A percentile compares a stretch with the other conserved stretches of the same genome.
Conservation (phyloP, 1,140 invertebrate genomes). For the Mylabris phalerata region DNA sequence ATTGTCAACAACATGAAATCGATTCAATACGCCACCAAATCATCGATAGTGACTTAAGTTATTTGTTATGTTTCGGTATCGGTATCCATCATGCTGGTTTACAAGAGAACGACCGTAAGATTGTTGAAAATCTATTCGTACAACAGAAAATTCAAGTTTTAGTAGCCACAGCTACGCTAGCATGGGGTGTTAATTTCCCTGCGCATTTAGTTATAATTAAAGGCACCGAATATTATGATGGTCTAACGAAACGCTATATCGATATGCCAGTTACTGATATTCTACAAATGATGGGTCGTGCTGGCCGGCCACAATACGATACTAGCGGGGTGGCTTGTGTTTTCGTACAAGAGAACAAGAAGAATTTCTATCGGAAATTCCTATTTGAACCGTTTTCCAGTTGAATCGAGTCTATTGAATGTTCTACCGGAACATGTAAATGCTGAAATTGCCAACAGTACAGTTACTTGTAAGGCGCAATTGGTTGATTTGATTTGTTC, state of each 20-base stretch:
- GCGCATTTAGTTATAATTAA: slow-evolving; percentile 80
- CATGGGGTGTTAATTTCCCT: slow-evolving; percentile 99
- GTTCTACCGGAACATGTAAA: slow-evolving; percentile 96
- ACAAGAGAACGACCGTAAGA: slow-evolving; percentile 83
- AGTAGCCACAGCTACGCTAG: slow-evolving; percentile 93
- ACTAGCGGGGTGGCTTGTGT: slow-evolving; percentile 93
- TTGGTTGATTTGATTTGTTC: slow-evolving; percentile 96
- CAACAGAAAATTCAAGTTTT: slow-evolving; percentile 98
- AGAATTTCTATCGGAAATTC: slow-evolving; percentile 99
- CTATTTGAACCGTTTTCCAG: slow-evolving; percentile 98
- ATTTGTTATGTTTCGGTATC: slow-evolving; percentile 94
- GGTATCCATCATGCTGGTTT: slow-evolving; percentile 96
- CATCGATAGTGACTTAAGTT: slow-evolving; percentile 81
- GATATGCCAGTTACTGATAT: slow-evolving; percentile 99
- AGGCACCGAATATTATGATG: slow-evolving; percentile 95
- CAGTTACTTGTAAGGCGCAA: slow-evolving; percentile 86
- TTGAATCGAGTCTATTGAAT: slow-evolving; percentile 88
- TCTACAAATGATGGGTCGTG: slow-evolving; percentile 98
- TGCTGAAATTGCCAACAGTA: slow-evolving; percentile 94
- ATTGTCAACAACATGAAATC: slow-evolving; percentile 82
- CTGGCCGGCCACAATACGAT: slow-evolving; percentile 92
- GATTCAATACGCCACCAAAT: slow-evolving; percentile 49
- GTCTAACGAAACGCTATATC: slow-evolving; percentile 92
- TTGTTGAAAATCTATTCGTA: slow-evolving; percentile 92
- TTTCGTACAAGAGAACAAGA: slow-evolving; percentile 96